Percentiles rank a stretch among this genome's conserved stretches.
Conservation (phyloP, 2,797 vertebrate species). For the Leptoclinus maculatus region DNA sequence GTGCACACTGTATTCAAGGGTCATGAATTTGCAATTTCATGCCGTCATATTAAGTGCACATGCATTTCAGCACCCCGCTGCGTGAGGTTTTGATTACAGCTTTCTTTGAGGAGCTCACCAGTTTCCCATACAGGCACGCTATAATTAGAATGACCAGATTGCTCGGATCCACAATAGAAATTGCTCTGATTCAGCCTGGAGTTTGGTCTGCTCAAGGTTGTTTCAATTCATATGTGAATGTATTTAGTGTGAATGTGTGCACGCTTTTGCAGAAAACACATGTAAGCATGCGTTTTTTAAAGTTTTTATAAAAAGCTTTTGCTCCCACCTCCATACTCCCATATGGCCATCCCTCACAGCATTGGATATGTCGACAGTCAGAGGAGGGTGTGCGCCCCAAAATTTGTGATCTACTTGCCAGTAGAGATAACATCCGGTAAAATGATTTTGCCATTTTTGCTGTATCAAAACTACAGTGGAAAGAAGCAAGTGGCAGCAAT, state of each 20-base stretch:
- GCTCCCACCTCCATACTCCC: neutral
- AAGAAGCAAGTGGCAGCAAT: conserved; percentile 5
- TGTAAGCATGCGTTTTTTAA: neutral
- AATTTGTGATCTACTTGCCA: neutral
- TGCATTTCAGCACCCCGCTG: conserved; percentile 43
- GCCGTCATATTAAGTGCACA: conserved; percentile 53
- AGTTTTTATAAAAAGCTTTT: neutral
- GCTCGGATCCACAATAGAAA: conserved; percentile 48
- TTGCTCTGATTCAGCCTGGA: conserved; percentile 35
- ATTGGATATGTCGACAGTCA: neutral
- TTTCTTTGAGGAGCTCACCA: conserved; percentile 47
- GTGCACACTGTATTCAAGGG: conserved; percentile 42
- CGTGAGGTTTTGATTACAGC: conserved; percentile 64
- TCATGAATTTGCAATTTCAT: conserved; percentile 64
- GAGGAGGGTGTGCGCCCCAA: neutral
- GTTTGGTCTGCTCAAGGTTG: conserved; percentile 2
- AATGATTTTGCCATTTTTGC: neutral
- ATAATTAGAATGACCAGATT: conserved; percentile 71
- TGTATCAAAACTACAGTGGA: neutral
- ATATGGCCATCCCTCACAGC: neutral
- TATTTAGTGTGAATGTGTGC: conserved; percentile 2
- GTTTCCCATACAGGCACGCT: conserved; percentile 33
- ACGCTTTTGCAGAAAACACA: neutral
- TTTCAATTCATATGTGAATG: conserved; percentile 22
- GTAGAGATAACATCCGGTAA: neutral